Base-by-base conservation (phyloP, 2,888 invertebrate species). In the Tetheella fluctuosa region DNA sequence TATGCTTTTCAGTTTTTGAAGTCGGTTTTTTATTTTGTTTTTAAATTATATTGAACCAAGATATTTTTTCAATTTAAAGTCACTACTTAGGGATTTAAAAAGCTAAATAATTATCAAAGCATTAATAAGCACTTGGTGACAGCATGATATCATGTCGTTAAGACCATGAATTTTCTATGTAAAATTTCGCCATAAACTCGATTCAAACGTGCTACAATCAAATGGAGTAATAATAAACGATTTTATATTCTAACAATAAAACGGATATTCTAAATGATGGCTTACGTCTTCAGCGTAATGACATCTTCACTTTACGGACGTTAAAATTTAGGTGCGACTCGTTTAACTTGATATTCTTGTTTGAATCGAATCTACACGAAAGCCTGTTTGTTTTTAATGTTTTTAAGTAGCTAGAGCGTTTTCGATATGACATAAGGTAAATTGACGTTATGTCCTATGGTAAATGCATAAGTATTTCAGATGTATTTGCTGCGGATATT, bases 221-320 rank as follows among this genome's bases (percentile, higher is more conserved):
- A 86, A 88, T 77, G 69, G 81, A 75, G 86, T 78, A 82, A 80
- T 90, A 88, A 78, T 77, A 89, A 89, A 85, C 77, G 81, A 80
- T 87, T 89, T 91, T 89, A 91, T 86, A 88, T 83, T 87, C 86
- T 76, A 86, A 90, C 89, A 86, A 85, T 92, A 90, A 92, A 92
- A 90, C 77, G 84, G 86, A 86, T 86, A 85, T 86, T 86, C 83
- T 74, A 77, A 79, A 83, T 80, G 85, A 88, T 80, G 84, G 79
- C 88, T 86, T 85, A 89, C 84, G 84, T 88, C 83, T 86, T 80
- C 79, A 70, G 69, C 71, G 82, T 86, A 86, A 91, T 84, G 85
- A 85, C 89, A 78, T 84, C 85, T 81, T 81, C 86, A 85, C 79
- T 90, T 89, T 84, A 85, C 79, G 83, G 78, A 84, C 87, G 79